These are phyloP conservation scores for Poecilia velifera DNA, from an alignment of 2,797 vertebrate genomes.

Conservation along the genomic window DNA sequence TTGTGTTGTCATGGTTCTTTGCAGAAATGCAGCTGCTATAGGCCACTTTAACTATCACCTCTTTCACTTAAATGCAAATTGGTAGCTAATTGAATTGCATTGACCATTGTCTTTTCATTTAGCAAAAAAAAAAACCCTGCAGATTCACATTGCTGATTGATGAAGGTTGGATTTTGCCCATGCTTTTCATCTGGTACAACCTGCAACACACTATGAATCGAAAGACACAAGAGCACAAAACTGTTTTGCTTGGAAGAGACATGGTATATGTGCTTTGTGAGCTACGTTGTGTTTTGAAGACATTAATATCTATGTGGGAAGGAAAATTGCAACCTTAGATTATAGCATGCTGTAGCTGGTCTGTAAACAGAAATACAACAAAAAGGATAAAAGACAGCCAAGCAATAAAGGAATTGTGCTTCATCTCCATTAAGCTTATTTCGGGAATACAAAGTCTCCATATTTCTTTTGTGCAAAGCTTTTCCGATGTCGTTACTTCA, in stretches of 20 bases:
- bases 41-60: conserved; percentile 76
- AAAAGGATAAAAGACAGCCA: conserved; percentile 14
- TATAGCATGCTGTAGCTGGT: conserved; percentile 19
- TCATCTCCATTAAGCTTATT: conserved; percentile 45
- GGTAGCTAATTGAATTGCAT: conserved; percentile 79
- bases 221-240: conserved; percentile 46
- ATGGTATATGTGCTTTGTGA: conserved; percentile 64
- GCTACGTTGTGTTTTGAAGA: conserved; percentile 38
- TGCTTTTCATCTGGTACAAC: conserved; percentile 63
- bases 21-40: conserved; percentile 78
- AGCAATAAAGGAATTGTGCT: conserved; percentile 37
- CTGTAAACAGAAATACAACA: conserved; percentile 37
- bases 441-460: conserved; percentile 40
- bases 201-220: conserved; percentile 59
- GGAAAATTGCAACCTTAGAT: conserved; percentile 46
- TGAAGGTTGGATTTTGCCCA: conserved; percentile 65
- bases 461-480: conserved; percentile 35
- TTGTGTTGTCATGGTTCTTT: conserved; percentile 72
- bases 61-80: conserved; percentile 81
- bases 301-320: conserved; percentile 68
- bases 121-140: conserved; percentile 60
- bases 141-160: conserved; percentile 74
- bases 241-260: conserved; percentile 56
- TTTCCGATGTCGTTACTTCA: conserved; percentile 34
- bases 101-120: conserved; percentile 77